These are phyloP conservation scores for Smutsia temminckii DNA, from an alignment of 2,797 vertebrate genomes.

Conservation along the genomic window DNA sequence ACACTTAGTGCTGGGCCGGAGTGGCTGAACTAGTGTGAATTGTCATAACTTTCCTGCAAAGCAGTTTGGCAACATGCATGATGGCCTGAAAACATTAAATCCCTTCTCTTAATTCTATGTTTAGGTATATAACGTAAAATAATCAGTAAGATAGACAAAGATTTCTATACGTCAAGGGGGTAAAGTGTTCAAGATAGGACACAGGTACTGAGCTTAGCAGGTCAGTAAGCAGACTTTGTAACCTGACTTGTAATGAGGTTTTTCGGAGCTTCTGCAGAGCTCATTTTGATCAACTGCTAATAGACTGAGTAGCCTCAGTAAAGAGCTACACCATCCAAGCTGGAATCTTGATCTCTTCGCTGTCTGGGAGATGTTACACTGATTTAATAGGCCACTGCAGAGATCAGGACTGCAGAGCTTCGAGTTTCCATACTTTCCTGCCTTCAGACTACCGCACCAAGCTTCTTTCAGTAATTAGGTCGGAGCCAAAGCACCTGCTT, in stretches of 20 bases:
- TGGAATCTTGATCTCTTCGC: not conserved
- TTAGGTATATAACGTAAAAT: not conserved
- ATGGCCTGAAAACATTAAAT: not conserved
- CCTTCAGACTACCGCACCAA: not conserved
- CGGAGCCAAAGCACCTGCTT: not conserved
- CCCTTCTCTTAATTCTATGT: not conserved
- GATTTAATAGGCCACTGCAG: not conserved
- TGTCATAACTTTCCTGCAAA: not conserved
- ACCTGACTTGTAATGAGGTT: not conserved
- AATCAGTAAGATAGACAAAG: not conserved
- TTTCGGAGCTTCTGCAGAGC: not conserved
- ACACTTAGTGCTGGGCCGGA: not conserved
- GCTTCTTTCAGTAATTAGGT: not conserved
- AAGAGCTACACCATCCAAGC: not conserved
- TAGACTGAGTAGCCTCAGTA: not conserved
- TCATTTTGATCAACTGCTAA: not conserved
- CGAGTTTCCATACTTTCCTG: not conserved
- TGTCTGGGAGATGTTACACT: not conserved
- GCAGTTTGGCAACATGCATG: not conserved
- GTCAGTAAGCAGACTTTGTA: not conserved
- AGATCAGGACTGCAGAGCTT: not conserved
- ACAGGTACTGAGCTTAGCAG: not conserved
- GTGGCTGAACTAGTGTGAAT: not conserved
- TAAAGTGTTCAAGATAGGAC: not conserved
- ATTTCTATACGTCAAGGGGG: not conserved